Conservation (phyloP, 2,797 vertebrate species). For the Falco columbarius region DNA sequence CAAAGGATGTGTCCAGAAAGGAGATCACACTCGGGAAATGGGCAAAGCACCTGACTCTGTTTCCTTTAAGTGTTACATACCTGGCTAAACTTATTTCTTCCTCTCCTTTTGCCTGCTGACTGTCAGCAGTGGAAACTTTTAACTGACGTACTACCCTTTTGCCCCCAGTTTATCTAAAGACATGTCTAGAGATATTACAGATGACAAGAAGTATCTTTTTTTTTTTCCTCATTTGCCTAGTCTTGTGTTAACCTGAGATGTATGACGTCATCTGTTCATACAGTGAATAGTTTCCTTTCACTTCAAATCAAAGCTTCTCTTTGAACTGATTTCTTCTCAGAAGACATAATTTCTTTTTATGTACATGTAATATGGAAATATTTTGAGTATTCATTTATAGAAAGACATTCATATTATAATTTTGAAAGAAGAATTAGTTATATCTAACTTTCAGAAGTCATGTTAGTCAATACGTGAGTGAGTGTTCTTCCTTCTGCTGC, state of each 20-base stretch:
- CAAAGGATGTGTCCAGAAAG: not conserved
- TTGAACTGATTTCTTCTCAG: not conserved
- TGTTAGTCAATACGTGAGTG: not conserved
- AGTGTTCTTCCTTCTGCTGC: not conserved
- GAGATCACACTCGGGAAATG: not conserved
- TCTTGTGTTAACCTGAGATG: not conserved
- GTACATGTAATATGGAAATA: not conserved
- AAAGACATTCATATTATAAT: not conserved
- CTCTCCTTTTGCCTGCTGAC: not conserved
- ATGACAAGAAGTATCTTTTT: not conserved
- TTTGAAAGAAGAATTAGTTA: not conserved
- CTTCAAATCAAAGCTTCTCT: not conserved
- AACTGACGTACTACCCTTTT: not conserved
- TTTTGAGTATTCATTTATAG: not conserved
- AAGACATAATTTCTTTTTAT: not conserved
- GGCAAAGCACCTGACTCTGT: not conserved
- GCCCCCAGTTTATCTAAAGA: not conserved
- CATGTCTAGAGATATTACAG: not conserved
- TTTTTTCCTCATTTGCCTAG: not conserved
- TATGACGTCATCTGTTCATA: not conserved
- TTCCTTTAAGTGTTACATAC: not conserved
- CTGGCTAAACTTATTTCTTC: not conserved
- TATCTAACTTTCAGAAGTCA: not conserved
- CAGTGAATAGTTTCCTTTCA: not conserved
- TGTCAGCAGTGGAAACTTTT: not conserved